These are phyloP conservation scores for Gallinago paraguaiae DNA, from an alignment of 2,113 vertebrate species.

Conservation along the genomic window DNA sequence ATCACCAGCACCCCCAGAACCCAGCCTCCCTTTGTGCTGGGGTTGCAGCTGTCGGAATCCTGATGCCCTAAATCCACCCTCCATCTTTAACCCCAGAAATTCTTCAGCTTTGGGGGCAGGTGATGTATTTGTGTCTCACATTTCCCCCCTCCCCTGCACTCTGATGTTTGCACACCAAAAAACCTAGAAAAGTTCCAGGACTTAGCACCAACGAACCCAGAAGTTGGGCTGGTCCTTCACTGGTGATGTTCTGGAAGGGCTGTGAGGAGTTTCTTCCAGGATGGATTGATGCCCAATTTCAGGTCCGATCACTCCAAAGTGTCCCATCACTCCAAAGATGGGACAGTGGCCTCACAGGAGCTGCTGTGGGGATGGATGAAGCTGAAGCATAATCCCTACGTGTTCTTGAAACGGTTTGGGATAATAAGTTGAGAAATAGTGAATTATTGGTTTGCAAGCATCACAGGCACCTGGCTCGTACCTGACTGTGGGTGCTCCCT, in stretches of 20 bases:
- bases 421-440: neutral
- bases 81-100: neutral
- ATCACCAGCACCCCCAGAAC: neutral
- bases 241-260: neutral
- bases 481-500: accelerated
- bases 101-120: neutral
- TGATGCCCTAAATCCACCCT: neutral
- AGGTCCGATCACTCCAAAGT: neutral
- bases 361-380: neutral
- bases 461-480: accelerated
- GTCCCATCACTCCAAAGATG: neutral
- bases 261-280: neutral
- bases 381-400: neutral
- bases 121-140: neutral
- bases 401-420: neutral
- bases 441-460: neutral
- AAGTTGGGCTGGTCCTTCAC: neutral
- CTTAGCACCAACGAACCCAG: neutral
- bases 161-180: neutral
- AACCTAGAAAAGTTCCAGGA: neutral
- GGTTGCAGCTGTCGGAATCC: slow-evolving; percentile 62
- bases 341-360: neutral
- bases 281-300: neutral
- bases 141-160: neutral
- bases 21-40: slow-evolving; percentile 2